A percentile compares a stretch with the other conserved stretches of the same genome.
Conservation (phyloP, 2,888 invertebrate genomes). For the Dichetophora obliterata region DNA sequence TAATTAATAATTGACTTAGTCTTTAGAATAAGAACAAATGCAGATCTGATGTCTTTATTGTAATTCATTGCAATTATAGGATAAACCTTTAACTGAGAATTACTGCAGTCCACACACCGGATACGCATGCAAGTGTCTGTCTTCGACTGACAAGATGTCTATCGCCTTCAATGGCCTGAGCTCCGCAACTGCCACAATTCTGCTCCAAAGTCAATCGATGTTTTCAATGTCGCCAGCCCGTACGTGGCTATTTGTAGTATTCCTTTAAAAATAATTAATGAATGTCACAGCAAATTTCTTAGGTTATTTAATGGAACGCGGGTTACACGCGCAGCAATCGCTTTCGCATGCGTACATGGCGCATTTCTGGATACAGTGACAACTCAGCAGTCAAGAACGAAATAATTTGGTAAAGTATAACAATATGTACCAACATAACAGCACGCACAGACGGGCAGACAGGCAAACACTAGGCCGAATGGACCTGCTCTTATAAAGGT, state of each 20-base stretch:
- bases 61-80: background rate
- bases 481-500: background rate
- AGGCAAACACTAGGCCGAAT: background rate
- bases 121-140: background rate
- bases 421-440: conserved; percentile 11
- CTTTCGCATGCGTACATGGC: conserved; percentile 6
- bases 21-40: too few species aligned
- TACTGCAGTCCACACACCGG: too few species aligned
- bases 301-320: conserved; percentile 52
- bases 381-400: conserved; percentile 21
- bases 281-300: conserved; percentile 66
- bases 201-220: conserved; percentile 17
- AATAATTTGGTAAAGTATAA: conserved; percentile 12
- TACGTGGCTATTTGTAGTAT: conserved; percentile 67
- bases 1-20: too few species aligned
- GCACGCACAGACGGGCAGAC: conserved; percentile 22
- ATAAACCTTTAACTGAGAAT: background rate
- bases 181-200: background rate
- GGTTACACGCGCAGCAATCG: conserved; percentile 50
- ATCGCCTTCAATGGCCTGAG: background rate
- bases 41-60: too few species aligned
- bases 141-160: background rate
- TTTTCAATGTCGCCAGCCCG: conserved; percentile 63
- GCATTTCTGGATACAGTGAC: conserved; percentile 36
- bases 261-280: conserved; percentile 68